A percentile compares a stretch with the other conserved stretches of the same genome.
phyloP scores from a whole-genome alignment of 1,140 invertebrate genomes.

The Orussus abietinus region DNA sequence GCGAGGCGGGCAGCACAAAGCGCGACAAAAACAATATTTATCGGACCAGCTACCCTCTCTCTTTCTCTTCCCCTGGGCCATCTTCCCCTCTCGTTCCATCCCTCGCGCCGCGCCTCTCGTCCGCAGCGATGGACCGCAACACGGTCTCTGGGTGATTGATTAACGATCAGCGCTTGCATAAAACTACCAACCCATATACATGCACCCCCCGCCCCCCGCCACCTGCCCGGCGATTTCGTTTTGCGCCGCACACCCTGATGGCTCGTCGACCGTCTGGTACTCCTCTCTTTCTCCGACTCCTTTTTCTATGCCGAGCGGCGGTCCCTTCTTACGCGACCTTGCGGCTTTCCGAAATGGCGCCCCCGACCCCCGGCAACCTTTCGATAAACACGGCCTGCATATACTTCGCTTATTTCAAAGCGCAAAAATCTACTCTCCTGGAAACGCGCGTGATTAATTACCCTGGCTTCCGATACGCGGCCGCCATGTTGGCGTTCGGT shows the following conservation, averaged over 20 bases:
- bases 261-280: background rate
- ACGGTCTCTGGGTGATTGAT: constrained; percentile 33
- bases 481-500: too few relatives aligned
- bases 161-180: constrained; percentile 42
- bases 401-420: too few relatives aligned
- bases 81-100: constrained; percentile 7
- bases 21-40: constrained; percentile 40
- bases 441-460: too few relatives aligned
- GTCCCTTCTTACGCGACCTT: background rate
- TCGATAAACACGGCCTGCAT: background rate
- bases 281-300: background rate
- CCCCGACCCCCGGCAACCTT: background rate
- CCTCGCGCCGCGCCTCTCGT: constrained; percentile 4
- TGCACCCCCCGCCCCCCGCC: constrained; percentile 11
- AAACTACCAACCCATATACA: constrained; percentile 24
- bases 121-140: constrained; percentile 17
- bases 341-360: background rate
- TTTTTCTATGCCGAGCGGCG: too few relatives aligned
- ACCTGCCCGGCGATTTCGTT: constrained; percentile 9
- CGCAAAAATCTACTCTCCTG: constrained; percentile 3
- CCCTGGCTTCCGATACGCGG: too few relatives aligned
- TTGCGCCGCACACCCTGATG: constrained; percentile 8
- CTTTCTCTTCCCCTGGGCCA: too few relatives aligned
- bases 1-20: constrained; percentile 17
- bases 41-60: constrained; percentile 20